phyloP scores from a whole-genome alignment of 2,888 invertebrate genomes.

The Metallyticus violacea region DNA sequence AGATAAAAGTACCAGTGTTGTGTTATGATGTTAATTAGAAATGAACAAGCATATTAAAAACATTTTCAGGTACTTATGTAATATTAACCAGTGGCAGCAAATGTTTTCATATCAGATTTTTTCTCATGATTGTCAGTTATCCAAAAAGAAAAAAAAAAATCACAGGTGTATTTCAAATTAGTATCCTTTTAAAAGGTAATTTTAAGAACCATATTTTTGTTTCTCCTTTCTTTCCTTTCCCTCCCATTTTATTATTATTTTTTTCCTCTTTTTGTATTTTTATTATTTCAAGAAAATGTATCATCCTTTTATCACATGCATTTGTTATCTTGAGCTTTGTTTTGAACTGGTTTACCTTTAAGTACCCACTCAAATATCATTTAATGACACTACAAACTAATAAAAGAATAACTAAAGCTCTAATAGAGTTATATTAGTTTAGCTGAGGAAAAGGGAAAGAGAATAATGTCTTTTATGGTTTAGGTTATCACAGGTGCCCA shows the following conservation, averaged over 20 bases:
- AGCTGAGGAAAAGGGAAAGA: neutral
- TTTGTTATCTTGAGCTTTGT: neutral
- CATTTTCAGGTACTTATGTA: neutral
- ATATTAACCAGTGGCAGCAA: neutral
- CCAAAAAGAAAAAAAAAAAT: neutral
- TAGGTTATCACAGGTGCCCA: constrained; percentile 4
- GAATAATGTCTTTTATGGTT: constrained; percentile 9
- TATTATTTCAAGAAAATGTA: too few relatives aligned
- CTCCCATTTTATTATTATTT: too few relatives aligned
- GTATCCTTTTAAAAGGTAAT: neutral
- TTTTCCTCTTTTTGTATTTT: too few relatives aligned
- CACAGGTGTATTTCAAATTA: neutral
- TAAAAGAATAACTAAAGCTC: neutral
- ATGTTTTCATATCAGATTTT: neutral
- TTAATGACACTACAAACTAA: neutral
- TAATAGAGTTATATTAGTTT: neutral
- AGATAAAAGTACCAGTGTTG: neutral
- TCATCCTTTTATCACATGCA: neutral
- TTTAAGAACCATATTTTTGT: neutral
- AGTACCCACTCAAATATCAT: constrained; percentile 1
- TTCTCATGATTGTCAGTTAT: neutral
- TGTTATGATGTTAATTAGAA: neutral
- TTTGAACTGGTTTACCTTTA: constrained; percentile 1
- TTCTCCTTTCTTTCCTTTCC: neutral
- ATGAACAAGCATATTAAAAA: neutral